A percentile compares a stretch with the other conserved stretches of the same genome.
phyloP scores from a whole-genome alignment of 2,113 vertebrate species.

The Indri indri region DNA sequence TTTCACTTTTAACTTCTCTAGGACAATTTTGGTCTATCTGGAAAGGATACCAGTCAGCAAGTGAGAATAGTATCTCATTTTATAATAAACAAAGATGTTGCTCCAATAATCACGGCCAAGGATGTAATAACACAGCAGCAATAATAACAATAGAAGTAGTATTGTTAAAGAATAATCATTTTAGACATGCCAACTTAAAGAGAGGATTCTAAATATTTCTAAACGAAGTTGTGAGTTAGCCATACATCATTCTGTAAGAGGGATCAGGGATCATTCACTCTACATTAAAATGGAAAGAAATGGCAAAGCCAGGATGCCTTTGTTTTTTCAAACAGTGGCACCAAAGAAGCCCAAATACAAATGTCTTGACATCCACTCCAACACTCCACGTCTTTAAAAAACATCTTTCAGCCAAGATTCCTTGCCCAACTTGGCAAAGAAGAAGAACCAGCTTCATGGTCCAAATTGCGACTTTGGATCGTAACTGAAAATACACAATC shows the following conservation, averaged over 20 bases:
- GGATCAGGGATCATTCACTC: not conserved
- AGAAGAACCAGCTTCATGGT: not conserved
- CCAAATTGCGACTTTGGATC: constrained; percentile 61
- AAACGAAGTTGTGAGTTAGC: constrained; percentile 25
- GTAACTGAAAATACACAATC: constrained; percentile 44
- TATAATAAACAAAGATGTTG: constrained; percentile 59
- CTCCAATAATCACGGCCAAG: not conserved
- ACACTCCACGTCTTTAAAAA: constrained; percentile 24
- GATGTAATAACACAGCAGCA: not conserved
- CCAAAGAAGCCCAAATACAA: constrained; percentile 45
- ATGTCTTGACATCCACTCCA: constrained; percentile 52
- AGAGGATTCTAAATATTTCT: constrained; percentile 38
- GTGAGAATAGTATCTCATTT: constrained; percentile 39
- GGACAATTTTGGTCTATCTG: constrained; percentile 43
- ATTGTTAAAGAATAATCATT: constrained; percentile 62
- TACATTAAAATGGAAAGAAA: constrained; percentile 74
- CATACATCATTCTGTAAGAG: not conserved
- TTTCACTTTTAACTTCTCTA: constrained; percentile 49
- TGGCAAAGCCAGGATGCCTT: constrained; percentile 48
- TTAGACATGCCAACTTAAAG: constrained; percentile 3
- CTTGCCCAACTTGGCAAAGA: constrained; percentile 66
- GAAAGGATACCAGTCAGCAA: constrained; percentile 27
- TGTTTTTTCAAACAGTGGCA: constrained; percentile 61
- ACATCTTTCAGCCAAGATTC: constrained; percentile 43
- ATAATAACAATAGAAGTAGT: not conserved